phyloP scores from a whole-genome alignment of 2,113 vertebrate genomes.

The Tupaia tana region DNA sequence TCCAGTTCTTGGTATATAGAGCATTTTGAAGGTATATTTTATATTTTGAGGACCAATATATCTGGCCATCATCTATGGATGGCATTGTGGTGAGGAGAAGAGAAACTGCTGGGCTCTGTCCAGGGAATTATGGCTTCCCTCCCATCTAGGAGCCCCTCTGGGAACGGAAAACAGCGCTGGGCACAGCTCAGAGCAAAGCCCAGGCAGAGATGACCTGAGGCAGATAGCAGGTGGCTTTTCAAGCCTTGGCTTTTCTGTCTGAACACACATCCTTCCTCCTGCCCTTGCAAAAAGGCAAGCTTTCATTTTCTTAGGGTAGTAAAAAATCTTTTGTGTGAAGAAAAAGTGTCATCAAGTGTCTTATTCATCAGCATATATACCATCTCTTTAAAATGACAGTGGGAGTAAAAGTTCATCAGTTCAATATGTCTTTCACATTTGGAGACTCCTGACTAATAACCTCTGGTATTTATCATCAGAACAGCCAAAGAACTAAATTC shows the following conservation, averaged over 20 bases:
- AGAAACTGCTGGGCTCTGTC: not conserved
- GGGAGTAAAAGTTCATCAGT: constrained; percentile 82
- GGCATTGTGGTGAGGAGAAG: not conserved
- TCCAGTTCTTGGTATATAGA: not conserved
- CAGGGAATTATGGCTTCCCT: not conserved
- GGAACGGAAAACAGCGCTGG: not conserved
- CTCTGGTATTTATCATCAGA: constrained; percentile 81
- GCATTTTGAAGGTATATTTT: constrained; percentile 4
- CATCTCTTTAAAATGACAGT: constrained; percentile 81
- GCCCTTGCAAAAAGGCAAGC: constrained; percentile 63
- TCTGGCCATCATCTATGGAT: not conserved
- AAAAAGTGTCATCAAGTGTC: constrained; percentile 74
- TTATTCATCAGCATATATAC: constrained; percentile 78
- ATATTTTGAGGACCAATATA: not conserved
- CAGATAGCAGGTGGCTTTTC: constrained; percentile 59
- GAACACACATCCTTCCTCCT: constrained; percentile 42
- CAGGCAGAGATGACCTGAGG: not conserved
- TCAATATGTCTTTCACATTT: constrained; percentile 83
- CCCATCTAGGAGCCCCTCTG: not conserved
- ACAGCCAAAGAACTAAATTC: constrained; percentile 77
- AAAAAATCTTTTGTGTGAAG: constrained; percentile 78
- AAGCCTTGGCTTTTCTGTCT: constrained; percentile 50
- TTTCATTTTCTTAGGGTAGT: constrained; percentile 74
- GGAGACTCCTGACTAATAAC: constrained; percentile 81
- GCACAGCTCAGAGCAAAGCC: not conserved